A percentile compares a stretch with the other conserved stretches of the same genome.
Evolutionary conservation across 1,140 invertebrate species (phyloP).

Genomic region (Asbolus verrucosus): DNA sequence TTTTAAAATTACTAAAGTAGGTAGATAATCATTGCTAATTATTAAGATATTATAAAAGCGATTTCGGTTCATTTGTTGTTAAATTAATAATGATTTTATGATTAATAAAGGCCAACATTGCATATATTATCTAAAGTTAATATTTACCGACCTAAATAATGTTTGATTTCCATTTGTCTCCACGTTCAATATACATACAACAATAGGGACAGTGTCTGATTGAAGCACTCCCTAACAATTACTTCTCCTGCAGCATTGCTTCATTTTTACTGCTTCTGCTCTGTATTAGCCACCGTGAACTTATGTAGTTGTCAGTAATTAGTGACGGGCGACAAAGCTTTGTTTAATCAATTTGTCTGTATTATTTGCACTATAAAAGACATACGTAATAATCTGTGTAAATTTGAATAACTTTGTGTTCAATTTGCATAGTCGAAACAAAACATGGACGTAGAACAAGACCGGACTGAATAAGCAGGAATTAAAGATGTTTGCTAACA

Average conservation of each 20-base stretch:
- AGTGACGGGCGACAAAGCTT: constrained; percentile 29
- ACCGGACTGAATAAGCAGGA: constrained; percentile 36
- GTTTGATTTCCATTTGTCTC: constrained; percentile 37
- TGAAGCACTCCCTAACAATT: neutral
- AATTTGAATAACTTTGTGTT: constrained; percentile 39
- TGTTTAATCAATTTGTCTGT: constrained; percentile 33
- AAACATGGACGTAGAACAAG: constrained; percentile 34
- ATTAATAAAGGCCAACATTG: constrained; percentile 26
- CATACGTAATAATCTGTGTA: constrained; percentile 30
- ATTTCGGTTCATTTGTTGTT: constrained; percentile 23
- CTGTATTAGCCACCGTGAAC: neutral
- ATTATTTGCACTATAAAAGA: constrained; percentile 39
- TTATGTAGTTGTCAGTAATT: constrained; percentile 21
- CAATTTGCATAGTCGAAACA: constrained; percentile 36
- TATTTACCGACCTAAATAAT: constrained; percentile 27
- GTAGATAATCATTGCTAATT: no score
- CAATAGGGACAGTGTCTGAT: neutral
- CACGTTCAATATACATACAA: constrained; percentile 11
- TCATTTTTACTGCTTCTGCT: neutral
- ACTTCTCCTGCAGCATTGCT: constrained; percentile 1
- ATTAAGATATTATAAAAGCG: no score
- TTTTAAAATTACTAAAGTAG: no score
- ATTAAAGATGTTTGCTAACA: constrained; percentile 37
- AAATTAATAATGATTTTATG: constrained; percentile 29
- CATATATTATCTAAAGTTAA: constrained; percentile 32